These are phyloP conservation scores for Ceyx margarethae DNA, from an alignment of 2,113 vertebrate species.

Conservation along the genomic window DNA sequence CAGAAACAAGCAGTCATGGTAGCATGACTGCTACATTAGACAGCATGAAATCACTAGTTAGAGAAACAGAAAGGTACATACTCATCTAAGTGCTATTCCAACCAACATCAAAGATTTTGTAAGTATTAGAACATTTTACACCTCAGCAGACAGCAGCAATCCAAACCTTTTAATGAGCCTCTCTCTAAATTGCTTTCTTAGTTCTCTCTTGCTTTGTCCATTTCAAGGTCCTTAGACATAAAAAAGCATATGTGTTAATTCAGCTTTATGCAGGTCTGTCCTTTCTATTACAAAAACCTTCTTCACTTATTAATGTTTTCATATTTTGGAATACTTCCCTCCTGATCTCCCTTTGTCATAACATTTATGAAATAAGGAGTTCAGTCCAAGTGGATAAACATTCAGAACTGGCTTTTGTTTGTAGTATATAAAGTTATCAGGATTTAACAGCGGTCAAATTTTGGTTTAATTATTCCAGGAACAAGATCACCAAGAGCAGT, in stretches of 20 bases:
- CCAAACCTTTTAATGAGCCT: neutral
- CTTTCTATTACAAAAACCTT: neutral
- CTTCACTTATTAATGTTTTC: neutral
- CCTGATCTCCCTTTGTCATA: neutral
- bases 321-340: neutral
- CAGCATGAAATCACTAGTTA: neutral
- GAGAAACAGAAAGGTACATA: neutral
- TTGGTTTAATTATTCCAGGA: neutral
- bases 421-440: neutral
- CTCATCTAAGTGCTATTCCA: neutral
- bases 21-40: neutral
- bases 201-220: neutral
- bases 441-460: neutral
- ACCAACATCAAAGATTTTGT: neutral
- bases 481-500: neutral
- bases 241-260: neutral
- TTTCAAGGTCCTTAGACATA: neutral
- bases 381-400: neutral
- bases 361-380: neutral
- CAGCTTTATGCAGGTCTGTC: neutral
- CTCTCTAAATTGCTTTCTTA: neutral
- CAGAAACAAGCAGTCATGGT: neutral
- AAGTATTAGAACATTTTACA: neutral
- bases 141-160: neutral
- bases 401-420: neutral